Evolutionary conservation across 2,888 invertebrate species (phyloP).

Genomic region (Rugalucina vietnamica): DNA sequence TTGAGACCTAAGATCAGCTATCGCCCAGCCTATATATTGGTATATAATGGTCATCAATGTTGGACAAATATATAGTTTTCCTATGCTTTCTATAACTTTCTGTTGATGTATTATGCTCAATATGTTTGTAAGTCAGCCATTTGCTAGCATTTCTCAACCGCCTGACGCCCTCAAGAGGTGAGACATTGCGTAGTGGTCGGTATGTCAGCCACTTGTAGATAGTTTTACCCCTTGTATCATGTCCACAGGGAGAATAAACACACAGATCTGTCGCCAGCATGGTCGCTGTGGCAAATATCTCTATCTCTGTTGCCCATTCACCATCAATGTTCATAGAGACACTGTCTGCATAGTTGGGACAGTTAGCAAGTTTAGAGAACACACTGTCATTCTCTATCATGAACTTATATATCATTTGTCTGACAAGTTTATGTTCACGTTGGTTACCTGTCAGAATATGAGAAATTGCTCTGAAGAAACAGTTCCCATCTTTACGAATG

Average conservation of each 20-base stretch:
- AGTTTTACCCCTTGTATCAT: not conserved
- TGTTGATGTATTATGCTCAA: not conserved
- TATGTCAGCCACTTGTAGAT: not conserved
- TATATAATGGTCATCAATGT: not conserved
- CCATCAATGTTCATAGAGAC: not conserved
- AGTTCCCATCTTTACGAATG: not conserved
- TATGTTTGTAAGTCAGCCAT: not conserved
- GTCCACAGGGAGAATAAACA: not conserved
- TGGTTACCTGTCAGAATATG: not conserved
- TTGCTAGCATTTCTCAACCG: not conserved
- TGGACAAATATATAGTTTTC: not conserved
- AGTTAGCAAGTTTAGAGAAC: not conserved
- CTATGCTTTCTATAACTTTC: not conserved
- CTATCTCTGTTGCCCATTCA: not conserved
- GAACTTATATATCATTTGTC: not conserved
- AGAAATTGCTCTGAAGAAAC: not conserved
- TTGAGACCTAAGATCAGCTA: too few species aligned
- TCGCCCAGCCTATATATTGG: not conserved
- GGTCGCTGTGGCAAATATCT: not conserved
- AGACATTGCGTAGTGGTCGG: not conserved
- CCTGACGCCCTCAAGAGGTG: not conserved
- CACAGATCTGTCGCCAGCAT: not conserved
- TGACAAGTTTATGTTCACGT: not conserved
- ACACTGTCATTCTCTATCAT: not conserved
- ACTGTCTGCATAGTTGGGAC: not conserved